phyloP scores from a whole-genome alignment of 2,113 vertebrate genomes.

The Sitta europaea region DNA sequence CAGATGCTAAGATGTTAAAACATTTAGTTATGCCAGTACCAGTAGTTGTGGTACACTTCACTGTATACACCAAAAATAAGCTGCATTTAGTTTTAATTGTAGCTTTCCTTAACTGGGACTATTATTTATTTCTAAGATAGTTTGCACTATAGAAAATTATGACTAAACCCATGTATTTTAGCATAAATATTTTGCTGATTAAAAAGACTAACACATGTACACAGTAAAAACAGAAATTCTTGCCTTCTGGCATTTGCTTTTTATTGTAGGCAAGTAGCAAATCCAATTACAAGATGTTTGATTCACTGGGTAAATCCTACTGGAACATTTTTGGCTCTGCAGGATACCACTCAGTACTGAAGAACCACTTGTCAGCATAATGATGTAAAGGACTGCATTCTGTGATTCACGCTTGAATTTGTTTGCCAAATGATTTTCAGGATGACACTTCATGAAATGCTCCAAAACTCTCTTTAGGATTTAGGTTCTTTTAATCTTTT shows the following conservation, averaged over 20 bases:
- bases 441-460: background rate
- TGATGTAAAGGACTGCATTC: constrained; percentile 10
- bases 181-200: constrained; percentile 23
- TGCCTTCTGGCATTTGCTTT: constrained; percentile 10
- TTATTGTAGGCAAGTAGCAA: constrained; percentile 5
- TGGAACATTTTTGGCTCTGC: constrained; percentile 29
- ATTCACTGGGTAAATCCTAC: constrained; percentile 40
- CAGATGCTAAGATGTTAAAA: background rate
- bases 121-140: background rate
- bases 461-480: background rate
- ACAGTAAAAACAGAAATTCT: background rate
- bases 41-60: background rate
- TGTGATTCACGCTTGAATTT: constrained; percentile 2
- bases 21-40: background rate
- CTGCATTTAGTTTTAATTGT: background rate
- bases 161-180: background rate
- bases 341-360: constrained; percentile 31
- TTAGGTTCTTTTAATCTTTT: background rate
- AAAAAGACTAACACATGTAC: background rate
- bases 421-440: constrained; percentile 32
- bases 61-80: background rate
- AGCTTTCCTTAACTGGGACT: background rate
- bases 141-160: background rate
- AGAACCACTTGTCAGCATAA: constrained; percentile 52
- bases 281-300: constrained; percentile 40